A percentile compares a stretch with the other conserved stretches of the same genome.
Evolutionary conservation across 2,113 vertebrate species (phyloP).

Genomic region (Isurus oxyrinchus): DNA sequence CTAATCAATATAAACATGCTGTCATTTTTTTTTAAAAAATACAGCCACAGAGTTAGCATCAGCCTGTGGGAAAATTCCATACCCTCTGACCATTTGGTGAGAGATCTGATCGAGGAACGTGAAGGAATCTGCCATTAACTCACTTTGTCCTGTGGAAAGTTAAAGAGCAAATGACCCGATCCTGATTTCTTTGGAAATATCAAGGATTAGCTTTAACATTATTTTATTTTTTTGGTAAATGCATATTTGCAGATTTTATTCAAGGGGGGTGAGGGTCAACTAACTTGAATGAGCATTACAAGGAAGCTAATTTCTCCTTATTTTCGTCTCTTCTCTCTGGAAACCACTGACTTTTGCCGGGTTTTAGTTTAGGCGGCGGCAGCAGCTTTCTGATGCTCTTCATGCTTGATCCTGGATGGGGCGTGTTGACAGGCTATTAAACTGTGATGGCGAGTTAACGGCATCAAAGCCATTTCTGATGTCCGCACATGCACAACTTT

Average conservation of each 20-base stretch:
- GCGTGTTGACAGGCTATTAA: not conserved
- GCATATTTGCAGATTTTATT: not conserved
- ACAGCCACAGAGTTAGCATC: not conserved
- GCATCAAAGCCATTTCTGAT: not conserved
- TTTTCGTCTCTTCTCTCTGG: not conserved
- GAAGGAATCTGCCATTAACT: not conserved
- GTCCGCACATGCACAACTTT: not conserved
- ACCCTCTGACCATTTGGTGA: not conserved
- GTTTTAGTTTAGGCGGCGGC: not conserved
- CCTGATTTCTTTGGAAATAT: not conserved
- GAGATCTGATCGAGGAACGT: not conserved
- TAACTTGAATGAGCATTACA: not conserved
- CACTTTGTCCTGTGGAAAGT: not conserved
- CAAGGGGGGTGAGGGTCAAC: not conserved
- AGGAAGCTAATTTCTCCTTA: not conserved
- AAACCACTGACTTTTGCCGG: not conserved
- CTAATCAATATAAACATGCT: not conserved
- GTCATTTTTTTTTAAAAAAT: not conserved
- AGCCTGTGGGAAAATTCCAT: slow-evolving; percentile 15
- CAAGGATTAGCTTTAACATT: not conserved
- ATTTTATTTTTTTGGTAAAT: not conserved
- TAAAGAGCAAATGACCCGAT: not conserved
- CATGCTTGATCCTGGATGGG: not conserved
- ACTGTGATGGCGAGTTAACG: not conserved
- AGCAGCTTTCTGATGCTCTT: not conserved